Conservation (phyloP, 2,888 invertebrate genomes). For the Periphyllus acericola region DNA sequence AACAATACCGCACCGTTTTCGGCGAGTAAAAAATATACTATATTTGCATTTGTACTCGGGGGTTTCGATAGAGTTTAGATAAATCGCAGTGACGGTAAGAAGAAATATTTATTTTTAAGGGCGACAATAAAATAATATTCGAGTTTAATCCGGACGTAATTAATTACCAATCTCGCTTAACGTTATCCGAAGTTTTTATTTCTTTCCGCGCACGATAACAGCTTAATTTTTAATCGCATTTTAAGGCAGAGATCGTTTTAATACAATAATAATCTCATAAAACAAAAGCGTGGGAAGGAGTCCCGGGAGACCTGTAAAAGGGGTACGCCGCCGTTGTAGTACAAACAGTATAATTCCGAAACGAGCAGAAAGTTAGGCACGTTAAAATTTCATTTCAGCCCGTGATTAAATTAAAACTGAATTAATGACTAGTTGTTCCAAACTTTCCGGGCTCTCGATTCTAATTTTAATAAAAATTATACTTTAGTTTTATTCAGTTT, state of each 20-base stretch:
- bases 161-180: slow-evolving; percentile 45
- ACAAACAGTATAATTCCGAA: slow-evolving; percentile 47
- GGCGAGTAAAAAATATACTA: too few species aligned
- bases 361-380: slow-evolving; percentile 57
- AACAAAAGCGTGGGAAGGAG: slow-evolving; percentile 57
- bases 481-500: slow-evolving; percentile 53
- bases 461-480: slow-evolving; percentile 58
- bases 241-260: slow-evolving; percentile 60
- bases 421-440: slow-evolving; percentile 58
- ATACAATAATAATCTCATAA: slow-evolving; percentile 59
- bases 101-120: neutral
- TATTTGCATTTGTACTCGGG: too few species aligned
- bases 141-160: slow-evolving; percentile 38
- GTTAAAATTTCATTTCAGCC: slow-evolving; percentile 59
- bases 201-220: slow-evolving; percentile 41
- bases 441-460: slow-evolving; percentile 46
- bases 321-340: slow-evolving; percentile 42
- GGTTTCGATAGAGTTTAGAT: too few species aligned
- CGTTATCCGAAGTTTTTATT: slow-evolving; percentile 39
- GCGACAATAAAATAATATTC: slow-evolving; percentile 17
- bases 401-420: slow-evolving; percentile 61
- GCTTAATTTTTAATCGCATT: slow-evolving; percentile 62
- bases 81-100: neutral
- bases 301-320: slow-evolving; percentile 60
- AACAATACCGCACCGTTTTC: too few species aligned